Conservation (phyloP, 2,797 vertebrate species). For the Pogonophryne albipinna region DNA sequence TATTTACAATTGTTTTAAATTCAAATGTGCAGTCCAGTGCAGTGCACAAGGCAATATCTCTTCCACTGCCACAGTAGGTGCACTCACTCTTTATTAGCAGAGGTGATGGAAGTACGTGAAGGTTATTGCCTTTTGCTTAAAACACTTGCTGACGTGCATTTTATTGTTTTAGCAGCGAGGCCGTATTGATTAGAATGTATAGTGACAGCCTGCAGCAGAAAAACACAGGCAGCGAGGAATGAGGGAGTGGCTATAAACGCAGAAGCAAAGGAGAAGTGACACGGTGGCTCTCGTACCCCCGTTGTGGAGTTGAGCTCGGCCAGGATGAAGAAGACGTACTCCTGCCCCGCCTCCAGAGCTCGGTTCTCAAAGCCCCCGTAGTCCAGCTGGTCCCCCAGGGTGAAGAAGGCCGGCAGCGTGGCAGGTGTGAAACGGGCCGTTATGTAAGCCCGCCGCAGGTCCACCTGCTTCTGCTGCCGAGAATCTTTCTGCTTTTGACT, state of each 20-base stretch:
- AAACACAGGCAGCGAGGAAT: constrained; percentile 13
- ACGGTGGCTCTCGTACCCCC: constrained; percentile 81
- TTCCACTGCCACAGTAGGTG: constrained; percentile 38
- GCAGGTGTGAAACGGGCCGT: constrained; percentile 91
- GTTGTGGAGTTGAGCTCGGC: constrained; percentile 93
- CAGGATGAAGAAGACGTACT: constrained; percentile 95
- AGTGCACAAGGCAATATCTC: constrained; percentile 52
- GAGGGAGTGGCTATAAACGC: constrained; percentile 27
- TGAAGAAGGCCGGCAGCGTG: constrained; percentile 91
- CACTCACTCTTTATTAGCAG: constrained; percentile 69
- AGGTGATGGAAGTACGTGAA: constrained; percentile 49
- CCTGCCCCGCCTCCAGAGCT: constrained; percentile 92
- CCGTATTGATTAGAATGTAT: constrained; percentile 66
- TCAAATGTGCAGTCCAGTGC: constrained; percentile 29
- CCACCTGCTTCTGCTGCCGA: constrained; percentile 92
- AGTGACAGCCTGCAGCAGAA: constrained; percentile 65
- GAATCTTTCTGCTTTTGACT: constrained; percentile 89
- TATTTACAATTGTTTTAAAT: constrained; percentile 56
- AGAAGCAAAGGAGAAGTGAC: constrained; percentile 36
- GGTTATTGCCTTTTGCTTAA: constrained; percentile 75
- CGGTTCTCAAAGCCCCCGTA: constrained; percentile 96
- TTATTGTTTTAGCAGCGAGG: constrained; percentile 72
- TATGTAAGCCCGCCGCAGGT: constrained; percentile 93
- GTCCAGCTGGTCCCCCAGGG: constrained; percentile 94
- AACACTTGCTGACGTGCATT: constrained; percentile 67